Base-by-base conservation (phyloP, 2,113 vertebrate genomes). In the Calcarius ornatus region DNA sequence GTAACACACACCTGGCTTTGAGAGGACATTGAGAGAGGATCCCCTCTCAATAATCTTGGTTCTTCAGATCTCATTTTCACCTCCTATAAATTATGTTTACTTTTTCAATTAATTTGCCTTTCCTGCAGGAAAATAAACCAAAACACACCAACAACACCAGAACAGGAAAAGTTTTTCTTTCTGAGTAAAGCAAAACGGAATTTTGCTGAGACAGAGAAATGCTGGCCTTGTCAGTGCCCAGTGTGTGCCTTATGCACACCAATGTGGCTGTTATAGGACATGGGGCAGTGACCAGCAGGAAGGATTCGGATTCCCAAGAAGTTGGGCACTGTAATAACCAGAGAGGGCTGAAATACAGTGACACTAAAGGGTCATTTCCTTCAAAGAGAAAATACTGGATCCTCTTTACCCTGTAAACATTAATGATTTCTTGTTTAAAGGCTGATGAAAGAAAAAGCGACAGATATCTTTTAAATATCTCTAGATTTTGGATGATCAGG, bases 161-260 rank as follows among this genome's bases (percentile, higher is more conserved):
- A 40, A 42, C 2, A 17, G 5, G 10, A 50, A 79, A 69, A 7
- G 3, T 5, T 63, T 54, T 6, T 33, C 15, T 56, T 81, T 63
- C 27, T 65, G 60, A 33, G 18, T 48, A 31, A 65, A 77, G 6
- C 2, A 73, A 61, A 61, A 27, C 2, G 30, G 4, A 40, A n/a
- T 70, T 86, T 88, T 86, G 3, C 13, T 50, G 38, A 51, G 23
- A 23, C 5, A 63, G 9, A 37, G 15, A 77, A 11, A 17, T 80
- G 14, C 27, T 60, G 33, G 1, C 5, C 28, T 15, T 80, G 3
- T 40, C 43, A 35, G 2, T 48, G 8, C 15, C 13, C 8, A 43
- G 0, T 10, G 2, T 24, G 33, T 17, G 8, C 2, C 17, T 42
- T 54, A 38, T 21, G 9, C 5, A 30, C 6, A 21, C 8, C 10